A percentile compares a stretch with the other conserved stretches of the same genome.
These are phyloP conservation scores for Falco rusticolus DNA, from an alignment of 2,797 vertebrate species.

Conservation along the genomic window DNA sequence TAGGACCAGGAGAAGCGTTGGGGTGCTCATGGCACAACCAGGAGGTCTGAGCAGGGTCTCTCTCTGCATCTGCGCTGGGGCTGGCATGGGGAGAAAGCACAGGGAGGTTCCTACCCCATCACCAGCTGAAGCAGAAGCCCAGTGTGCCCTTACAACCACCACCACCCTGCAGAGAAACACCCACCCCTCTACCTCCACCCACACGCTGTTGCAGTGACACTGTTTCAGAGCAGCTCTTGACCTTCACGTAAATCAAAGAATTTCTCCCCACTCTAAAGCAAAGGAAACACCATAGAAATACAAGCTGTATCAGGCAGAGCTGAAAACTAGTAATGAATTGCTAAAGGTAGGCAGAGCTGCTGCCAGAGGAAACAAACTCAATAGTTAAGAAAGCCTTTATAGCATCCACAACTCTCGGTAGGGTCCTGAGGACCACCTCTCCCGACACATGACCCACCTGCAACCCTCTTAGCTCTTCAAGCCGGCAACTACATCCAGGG, in stretches of 20 bases:
- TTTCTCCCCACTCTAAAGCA: not conserved
- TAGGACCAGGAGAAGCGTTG: not conserved
- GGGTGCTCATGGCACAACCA: not conserved
- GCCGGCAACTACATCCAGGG: not conserved
- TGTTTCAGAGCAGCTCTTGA: not conserved
- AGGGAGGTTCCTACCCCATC: not conserved
- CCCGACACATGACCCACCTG: not conserved
- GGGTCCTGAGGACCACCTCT: not conserved
- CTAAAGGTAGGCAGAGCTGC: not conserved
- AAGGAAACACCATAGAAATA: not conserved
- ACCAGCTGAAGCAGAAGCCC: not conserved
- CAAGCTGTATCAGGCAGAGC: rapidly evolving
- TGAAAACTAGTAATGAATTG: not conserved
- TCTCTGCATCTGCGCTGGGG: not conserved
- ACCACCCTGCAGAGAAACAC: not conserved
- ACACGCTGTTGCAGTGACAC: not conserved
- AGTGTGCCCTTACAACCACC: not conserved
- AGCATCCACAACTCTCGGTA: not conserved
- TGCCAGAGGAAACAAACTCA: not conserved
- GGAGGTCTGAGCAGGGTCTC: not conserved
- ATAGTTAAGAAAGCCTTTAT: rapidly evolving
- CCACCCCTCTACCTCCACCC: not conserved
- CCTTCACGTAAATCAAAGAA: too few species aligned
- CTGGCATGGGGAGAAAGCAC: not conserved
- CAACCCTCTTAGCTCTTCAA: not conserved